These are phyloP conservation scores for Seison nebaliae DNA, from an alignment of 1,140 invertebrate species.

Conservation along the genomic window DNA sequence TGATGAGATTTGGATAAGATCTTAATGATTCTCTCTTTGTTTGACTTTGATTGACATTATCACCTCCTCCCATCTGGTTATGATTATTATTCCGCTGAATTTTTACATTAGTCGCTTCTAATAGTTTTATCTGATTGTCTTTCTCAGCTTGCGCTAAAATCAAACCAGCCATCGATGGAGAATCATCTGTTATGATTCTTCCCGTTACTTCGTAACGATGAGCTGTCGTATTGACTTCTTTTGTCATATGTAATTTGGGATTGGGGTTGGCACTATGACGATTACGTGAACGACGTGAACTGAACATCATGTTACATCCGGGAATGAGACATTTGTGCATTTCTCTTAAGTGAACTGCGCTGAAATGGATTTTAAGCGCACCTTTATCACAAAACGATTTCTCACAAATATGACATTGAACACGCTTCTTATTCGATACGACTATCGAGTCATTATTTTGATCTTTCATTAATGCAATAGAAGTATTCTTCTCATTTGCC, in stretches of 20 bases:
- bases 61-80: too few relatives aligned
- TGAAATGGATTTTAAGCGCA: conserved; percentile 94
- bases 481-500: too few relatives aligned
- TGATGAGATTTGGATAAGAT: too few relatives aligned
- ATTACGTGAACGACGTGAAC: conserved; percentile 70
- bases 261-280: conserved; percentile 90
- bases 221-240: conserved; percentile 6
- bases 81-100: too few relatives aligned
- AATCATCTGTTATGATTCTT: conserved; percentile 5
- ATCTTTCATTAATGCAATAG: too few relatives aligned
- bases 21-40: too few relatives aligned
- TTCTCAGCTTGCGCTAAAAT: conserved; percentile 11
- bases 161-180: conserved; percentile 11
- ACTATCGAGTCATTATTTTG: too few relatives aligned
- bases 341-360: conserved; percentile 83
- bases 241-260: conserved; percentile 73
- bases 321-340: conserved; percentile 98
- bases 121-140: too few relatives aligned
- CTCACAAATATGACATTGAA: conserved; percentile 84
- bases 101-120: too few relatives aligned
- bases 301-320: conserved; percentile 98
- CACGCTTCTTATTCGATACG: conserved; percentile 59
- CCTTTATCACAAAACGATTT: conserved; percentile 99
- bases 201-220: conserved; percentile 11
- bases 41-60: too few relatives aligned